phyloP scores from a whole-genome alignment of 2,888 invertebrate genomes.

The Parnassius orleans region DNA sequence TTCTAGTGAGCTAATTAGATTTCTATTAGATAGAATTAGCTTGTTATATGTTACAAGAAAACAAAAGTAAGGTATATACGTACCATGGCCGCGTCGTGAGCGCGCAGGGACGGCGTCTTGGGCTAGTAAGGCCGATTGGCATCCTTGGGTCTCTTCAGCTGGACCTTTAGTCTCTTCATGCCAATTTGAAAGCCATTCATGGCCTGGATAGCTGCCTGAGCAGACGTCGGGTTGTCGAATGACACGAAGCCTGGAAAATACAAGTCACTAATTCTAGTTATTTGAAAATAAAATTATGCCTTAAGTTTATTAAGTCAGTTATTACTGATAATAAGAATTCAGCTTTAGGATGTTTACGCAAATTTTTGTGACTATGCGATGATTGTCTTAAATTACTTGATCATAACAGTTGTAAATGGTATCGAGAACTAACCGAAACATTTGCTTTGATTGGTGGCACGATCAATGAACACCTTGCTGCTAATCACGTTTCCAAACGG shows the following conservation, averaged over 20 bases:
- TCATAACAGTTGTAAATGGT: too few relatives aligned
- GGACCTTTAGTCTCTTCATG: conserved; percentile 99
- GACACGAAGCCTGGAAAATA: conserved; percentile 95
- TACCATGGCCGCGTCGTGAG: conserved; percentile 56
- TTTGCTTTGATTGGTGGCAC: conserved; percentile 99
- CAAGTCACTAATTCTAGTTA: not conserved
- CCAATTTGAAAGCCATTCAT: conserved; percentile 99
- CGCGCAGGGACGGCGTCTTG: conserved; percentile 81
- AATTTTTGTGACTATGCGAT: too few relatives aligned
- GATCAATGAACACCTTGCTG: conserved; percentile 99
- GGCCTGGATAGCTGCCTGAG: conserved; percentile 98
- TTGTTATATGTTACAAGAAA: too few relatives aligned
- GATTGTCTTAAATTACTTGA: too few relatives aligned
- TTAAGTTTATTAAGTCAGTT: too few relatives aligned
- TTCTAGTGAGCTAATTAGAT: too few relatives aligned
- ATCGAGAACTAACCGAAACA: conserved; percentile 93
- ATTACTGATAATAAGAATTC: too few relatives aligned
- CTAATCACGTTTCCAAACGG: conserved; percentile 99
- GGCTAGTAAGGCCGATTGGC: conserved; percentile 98
- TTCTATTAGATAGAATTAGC: too few relatives aligned
- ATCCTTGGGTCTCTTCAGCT: conserved; percentile 99
- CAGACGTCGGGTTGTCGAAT: conserved; percentile 99
- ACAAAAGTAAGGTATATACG: conserved; percentile 22
- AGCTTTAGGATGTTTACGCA: too few relatives aligned
- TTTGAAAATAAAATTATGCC: too few relatives aligned